Evolutionary conservation across 1,140 invertebrate species (phyloP).

Genomic region (Cotesia typhae): DNA sequence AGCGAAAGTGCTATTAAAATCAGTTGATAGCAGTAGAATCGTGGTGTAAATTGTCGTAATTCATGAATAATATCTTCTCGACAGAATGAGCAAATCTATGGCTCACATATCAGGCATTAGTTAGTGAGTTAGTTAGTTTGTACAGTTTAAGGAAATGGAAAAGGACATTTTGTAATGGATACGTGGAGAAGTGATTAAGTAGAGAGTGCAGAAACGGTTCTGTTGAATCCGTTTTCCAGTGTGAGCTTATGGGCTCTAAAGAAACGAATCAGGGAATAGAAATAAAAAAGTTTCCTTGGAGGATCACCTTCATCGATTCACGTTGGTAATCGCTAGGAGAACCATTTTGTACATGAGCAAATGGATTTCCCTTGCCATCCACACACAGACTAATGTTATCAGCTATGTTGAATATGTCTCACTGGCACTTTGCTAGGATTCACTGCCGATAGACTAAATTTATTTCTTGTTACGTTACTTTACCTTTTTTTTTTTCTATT

Average conservation of each 20-base stretch:
- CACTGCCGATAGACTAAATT: slow-evolving; percentile 18
- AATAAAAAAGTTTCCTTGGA: slow-evolving; percentile 21
- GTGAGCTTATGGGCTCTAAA: too few species aligned
- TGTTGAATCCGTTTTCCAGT: too few species aligned
- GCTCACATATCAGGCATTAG: too few species aligned
- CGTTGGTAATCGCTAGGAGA: slow-evolving; percentile 16
- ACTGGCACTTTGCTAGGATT: slow-evolving; percentile 1
- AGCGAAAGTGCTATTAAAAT: too few species aligned
- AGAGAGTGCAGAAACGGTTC: not conserved
- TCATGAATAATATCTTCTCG: too few species aligned
- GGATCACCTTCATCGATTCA: slow-evolving; percentile 31
- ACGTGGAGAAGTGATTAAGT: too few species aligned
- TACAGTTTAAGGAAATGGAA: too few species aligned
- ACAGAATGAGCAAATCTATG: too few species aligned
- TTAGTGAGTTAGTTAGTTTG: too few species aligned
- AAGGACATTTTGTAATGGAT: too few species aligned
- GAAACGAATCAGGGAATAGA: not conserved
- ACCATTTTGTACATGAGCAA: slow-evolving; percentile 27
- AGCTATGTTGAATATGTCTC: slow-evolving; percentile 25
- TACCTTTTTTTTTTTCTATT: not conserved
- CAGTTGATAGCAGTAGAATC: too few species aligned
- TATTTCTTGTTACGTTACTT: not conserved
- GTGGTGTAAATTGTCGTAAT: too few species aligned
- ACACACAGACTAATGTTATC: slow-evolving; percentile 21
- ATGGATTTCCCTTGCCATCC: slow-evolving; percentile 15